Evolutionary conservation across 2,797 vertebrate genomes (phyloP).

Genomic region (Siniperca undulata): DNA sequence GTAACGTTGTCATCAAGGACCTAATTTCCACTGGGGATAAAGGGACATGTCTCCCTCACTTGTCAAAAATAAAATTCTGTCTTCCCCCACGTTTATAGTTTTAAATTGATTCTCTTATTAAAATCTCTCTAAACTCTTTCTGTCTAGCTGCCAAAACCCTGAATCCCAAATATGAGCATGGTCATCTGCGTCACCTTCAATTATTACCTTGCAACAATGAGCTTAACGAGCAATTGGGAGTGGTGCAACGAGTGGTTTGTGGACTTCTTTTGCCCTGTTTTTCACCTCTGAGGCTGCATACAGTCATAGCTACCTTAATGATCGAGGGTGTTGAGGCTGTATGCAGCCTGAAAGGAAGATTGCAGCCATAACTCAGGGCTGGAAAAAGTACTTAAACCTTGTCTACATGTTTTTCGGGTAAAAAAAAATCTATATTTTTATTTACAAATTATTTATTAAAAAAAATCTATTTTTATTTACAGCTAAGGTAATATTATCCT

Average conservation of each 20-base stretch:
- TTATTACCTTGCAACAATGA: neutral
- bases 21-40: neutral
- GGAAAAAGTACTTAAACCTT: neutral
- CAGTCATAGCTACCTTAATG: neutral
- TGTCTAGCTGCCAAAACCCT: neutral
- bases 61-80: neutral
- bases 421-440: neutral
- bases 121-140: neutral
- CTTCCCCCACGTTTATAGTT: neutral
- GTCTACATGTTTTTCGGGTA: neutral
- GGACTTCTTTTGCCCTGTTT: neutral
- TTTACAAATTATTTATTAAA: too few species aligned
- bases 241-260: neutral
- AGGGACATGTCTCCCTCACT: neutral
- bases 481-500: neutral
- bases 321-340: neutral
- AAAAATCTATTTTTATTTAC: neutral
- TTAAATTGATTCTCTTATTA: neutral
- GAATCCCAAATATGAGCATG: too few species aligned
- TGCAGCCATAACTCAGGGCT: neutral
- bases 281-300: too few species aligned
- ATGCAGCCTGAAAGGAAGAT: neutral
- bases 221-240: neutral
- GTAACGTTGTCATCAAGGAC: neutral
- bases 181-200: neutral